Base-by-base conservation (phyloP, 92 coral and sea anemone genomes). In the Umimayanthus chanpuru region DNA sequence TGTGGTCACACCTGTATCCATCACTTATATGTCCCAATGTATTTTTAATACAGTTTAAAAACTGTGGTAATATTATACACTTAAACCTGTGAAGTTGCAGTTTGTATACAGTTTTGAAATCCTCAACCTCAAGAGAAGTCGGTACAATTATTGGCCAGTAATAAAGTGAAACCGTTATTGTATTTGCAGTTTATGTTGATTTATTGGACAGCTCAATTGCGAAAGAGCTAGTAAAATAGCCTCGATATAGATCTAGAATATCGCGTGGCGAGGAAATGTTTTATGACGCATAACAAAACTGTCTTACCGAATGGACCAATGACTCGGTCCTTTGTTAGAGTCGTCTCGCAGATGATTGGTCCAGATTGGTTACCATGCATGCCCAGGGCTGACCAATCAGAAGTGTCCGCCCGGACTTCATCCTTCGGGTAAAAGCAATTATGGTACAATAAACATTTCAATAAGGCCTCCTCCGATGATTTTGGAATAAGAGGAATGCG, bases 321-420 rank as follows among this genome's bases (percentile, higher is more conserved):
- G 43, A 84, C 79, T 18, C 81, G 77, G 61, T 89, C 92, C 58
- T 85, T 74, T 25, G 85, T 66, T 68, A 89, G 65, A 21, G 89
- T 89, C 7, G 78, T 58, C 74, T 89, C 92, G 61, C 92, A 89
- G 58, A 89, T 71, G 65, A 89, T 12, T 32, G 92, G 92, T 2
- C 92, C 89, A 6, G 92, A 89, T 47, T 89, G 92, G 81, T 85
- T 89, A 12, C 92, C 92, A 30, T 89, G 92, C 92, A 89, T 89
- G 1, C 92, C 92, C 15, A 89, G 80, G 18, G 92, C 88, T 49
- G 85, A 76, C 92, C 92, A 89, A 67, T 89, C 89, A 44, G 72
- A 81, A 6, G 89, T 85, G 85, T 85, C 81, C 14, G 92, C 89
- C 47, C 92, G 92, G 20, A 89, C 75, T 44, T 89, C 92, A 68